Evolutionary conservation across 2,113 vertebrate genomes (phyloP).

Genomic region (Pterocles orientalis): DNA sequence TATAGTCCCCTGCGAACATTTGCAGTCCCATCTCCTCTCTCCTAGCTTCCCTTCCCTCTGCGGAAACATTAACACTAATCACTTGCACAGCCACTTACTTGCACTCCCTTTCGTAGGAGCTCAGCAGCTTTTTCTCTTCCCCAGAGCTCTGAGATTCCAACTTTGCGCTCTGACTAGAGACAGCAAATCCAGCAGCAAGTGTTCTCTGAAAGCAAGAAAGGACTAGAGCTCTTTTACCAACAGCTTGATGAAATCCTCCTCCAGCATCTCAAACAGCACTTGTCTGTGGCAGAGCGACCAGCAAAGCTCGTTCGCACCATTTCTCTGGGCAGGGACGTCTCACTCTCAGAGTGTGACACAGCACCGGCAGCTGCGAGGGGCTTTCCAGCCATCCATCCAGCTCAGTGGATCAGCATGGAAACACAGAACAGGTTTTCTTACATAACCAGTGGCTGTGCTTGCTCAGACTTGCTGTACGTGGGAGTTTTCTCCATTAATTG

Average conservation of each 20-base stretch:
- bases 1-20: neutral
- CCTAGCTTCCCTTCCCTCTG: neutral
- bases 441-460: neutral
- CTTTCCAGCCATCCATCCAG: neutral
- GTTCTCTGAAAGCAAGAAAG: neutral
- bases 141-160: neutral
- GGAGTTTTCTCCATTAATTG: neutral
- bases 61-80: neutral
- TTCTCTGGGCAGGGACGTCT: neutral
- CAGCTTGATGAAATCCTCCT: neutral
- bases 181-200: neutral
- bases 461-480: neutral
- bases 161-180: neutral
- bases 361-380: neutral
- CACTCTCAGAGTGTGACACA: accelerated
- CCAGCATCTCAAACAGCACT: neutral
- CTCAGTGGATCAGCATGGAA: neutral
- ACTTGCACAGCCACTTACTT: neutral
- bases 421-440: neutral
- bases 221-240: neutral
- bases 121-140: neutral
- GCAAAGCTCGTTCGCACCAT: neutral
- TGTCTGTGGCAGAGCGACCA: neutral
- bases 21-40: neutral
- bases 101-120: neutral